Conservation (phyloP, 30 jellyfish, hydroid and myxozoan genomes). For the Turritopsis dohrnii region DNA sequence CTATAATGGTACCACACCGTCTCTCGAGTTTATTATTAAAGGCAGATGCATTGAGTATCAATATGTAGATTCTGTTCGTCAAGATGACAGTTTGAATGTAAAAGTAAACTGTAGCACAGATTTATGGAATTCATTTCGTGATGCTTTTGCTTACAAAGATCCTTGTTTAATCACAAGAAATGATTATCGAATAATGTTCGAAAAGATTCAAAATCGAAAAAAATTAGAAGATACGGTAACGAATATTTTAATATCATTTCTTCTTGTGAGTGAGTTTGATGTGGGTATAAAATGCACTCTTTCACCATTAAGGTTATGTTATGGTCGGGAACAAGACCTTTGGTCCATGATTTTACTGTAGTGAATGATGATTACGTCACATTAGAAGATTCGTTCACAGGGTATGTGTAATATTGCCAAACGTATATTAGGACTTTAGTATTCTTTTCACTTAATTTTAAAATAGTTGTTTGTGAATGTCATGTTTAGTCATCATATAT, state of each 20-base stretch:
- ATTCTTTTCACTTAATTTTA: no score
- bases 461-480: no score
- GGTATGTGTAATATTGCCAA: background rate
- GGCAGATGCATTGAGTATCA: conserved; percentile 30
- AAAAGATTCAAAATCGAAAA: background rate
- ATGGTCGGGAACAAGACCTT: conserved; percentile 9
- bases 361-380: background rate
- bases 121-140: conserved; percentile 12
- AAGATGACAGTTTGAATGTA: background rate
- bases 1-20: conserved; percentile 27
- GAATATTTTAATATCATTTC: background rate
- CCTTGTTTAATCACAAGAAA: background rate
- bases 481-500: no score
- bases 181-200: background rate
- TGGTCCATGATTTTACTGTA: conserved; percentile 5
- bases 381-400: conserved; percentile 21
- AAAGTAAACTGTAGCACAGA: conserved; percentile 20
- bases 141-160: conserved; percentile 19
- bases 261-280: background rate
- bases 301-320: background rate
- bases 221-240: background rate
- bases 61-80: background rate
- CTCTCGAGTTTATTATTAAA: background rate
- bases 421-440: no score
- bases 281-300: background rate